Evolutionary conservation across 2,113 vertebrate genomes (phyloP).

Genomic region (Melanotaenia duboulayi): DNA sequence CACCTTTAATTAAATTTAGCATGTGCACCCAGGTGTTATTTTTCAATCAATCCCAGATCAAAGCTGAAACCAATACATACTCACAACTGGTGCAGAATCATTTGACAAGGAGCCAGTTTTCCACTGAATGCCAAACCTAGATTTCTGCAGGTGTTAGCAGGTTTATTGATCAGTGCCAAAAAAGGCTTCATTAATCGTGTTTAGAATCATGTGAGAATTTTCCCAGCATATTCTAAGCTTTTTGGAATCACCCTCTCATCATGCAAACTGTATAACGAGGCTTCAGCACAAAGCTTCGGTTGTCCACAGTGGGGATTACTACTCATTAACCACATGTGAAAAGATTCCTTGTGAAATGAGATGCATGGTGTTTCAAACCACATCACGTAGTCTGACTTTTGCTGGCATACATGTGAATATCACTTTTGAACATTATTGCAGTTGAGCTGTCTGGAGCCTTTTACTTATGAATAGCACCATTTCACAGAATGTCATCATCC

Average conservation of each 20-base stretch:
- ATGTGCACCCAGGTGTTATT: no score
- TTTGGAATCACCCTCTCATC: not conserved
- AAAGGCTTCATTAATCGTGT: no score
- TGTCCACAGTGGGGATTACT: not conserved
- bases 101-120: not conserved
- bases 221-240: not conserved
- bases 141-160: not conserved
- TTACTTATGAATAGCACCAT: constrained; percentile 63
- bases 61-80: not conserved
- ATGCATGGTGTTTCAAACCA: constrained; percentile 30
- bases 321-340: constrained; percentile 26
- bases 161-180: not conserved
- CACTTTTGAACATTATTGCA: constrained; percentile 45
- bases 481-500: constrained; percentile 72
- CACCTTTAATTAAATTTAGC: no score
- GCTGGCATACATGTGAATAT: constrained; percentile 43
- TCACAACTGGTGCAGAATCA: not conserved
- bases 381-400: constrained; percentile 40
- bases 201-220: not conserved
- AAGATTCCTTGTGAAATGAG: constrained; percentile 30
- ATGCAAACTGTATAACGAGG: not conserved
- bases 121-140: not conserved
- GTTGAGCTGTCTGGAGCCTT: constrained; percentile 45
- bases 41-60: no score
- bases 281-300: not conserved